Conservation (phyloP, 2,888 invertebrate species). For the Polydrusus cervinus region DNA sequence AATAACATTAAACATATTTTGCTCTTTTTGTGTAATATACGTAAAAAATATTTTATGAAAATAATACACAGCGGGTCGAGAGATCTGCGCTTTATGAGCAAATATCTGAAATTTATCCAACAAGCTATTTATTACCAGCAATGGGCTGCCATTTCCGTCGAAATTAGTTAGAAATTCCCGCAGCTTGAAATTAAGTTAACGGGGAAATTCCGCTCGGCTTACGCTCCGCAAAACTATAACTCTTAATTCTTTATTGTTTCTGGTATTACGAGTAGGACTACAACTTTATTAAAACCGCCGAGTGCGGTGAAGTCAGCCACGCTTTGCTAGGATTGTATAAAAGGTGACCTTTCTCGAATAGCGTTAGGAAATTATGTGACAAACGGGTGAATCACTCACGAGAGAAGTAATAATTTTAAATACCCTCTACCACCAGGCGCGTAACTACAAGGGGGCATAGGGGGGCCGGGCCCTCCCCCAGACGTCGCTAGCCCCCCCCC, state of each 20-base stretch:
- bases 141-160: conserved; percentile 23
- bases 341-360: not conserved
- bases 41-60: conserved; percentile 7
- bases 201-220: conserved; percentile 32
- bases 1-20: not conserved
- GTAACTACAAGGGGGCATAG: no score
- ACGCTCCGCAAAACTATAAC: conserved; percentile 36
- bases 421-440: no score
- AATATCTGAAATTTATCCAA: conserved; percentile 30
- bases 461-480: no score
- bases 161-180: conserved; percentile 40
- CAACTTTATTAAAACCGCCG: conserved; percentile 27
- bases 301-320: not conserved
- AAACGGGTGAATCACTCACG: no score
- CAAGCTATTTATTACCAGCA: conserved; percentile 34
- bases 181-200: conserved; percentile 34
- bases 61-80: conserved; percentile 13
- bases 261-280: conserved; percentile 33
- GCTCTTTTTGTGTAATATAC: not conserved
- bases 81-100: conserved; percentile 25
- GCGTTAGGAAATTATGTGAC: no score
- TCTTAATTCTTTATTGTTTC: conserved; percentile 43
- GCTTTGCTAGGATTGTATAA: conserved; percentile 4
- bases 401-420: no score
- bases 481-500: no score